Evolutionary conservation across 2,888 invertebrate species (phyloP), one percentile per base, ranked within the genome.

Genomic region (Hyalella azteca): DNA sequence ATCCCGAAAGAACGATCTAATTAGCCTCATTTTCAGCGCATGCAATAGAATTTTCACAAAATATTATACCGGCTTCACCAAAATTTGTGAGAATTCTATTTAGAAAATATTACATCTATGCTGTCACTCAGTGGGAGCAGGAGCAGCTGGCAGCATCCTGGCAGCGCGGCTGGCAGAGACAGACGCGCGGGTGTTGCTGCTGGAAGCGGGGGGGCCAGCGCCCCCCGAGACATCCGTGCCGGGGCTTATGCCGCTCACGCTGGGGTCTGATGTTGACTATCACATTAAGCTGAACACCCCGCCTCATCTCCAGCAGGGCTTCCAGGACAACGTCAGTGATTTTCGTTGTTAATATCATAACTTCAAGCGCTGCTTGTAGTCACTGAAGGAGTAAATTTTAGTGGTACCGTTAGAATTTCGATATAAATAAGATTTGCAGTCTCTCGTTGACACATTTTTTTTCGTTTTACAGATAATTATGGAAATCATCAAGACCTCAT

Each of bases 151-250:
- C 36, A 66, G 66, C 36, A 36, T 66, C 36, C 15, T 66, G 66
- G 66, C 13, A 13, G 66, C 66, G 36, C 22, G 66, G 66, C 66
- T 66, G 32, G 66, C 66, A 66, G 66, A 66, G 66, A 66, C 66
- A 36, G 29, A 66, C 1, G 66, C 66, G 36, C 32, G 66, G 39
- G 66, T 66, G 36, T 36, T 66, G 39, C 36, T 66, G n/a, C 66
- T 66, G 66, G 66, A 66, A 29, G 66, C 66, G 7, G 66, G 66
- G 11, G 13, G 66, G 36, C 36, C 66, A 22, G 66, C 66, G 7
- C 66, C 66, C 29, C 66, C 66, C 5, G 66, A 66, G 9, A 66
- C 66, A 11, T 36, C 36, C 0, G 66, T 66, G 13, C 66, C 66
- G 2, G 66, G 66, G 13, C 66, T 66, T 36, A 66, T 66, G 66